A percentile compares a stretch with the other conserved stretches of the same genome.
These are phyloP conservation scores for Mesocricetus auratus DNA, from an alignment of 2,113 vertebrate genomes.

Conservation along the genomic window DNA sequence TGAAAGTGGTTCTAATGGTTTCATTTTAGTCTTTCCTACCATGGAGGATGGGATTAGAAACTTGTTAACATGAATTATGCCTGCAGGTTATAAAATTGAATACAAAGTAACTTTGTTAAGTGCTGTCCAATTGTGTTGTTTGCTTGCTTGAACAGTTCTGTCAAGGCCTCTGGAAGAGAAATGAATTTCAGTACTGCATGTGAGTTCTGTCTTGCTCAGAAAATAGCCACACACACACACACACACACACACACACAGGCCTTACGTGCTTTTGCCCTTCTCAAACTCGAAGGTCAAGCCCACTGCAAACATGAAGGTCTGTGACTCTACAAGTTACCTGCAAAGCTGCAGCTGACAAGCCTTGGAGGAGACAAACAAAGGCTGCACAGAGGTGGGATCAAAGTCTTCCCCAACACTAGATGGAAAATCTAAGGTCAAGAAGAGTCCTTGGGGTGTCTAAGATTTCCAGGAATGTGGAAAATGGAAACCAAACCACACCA, in stretches of 20 bases:
- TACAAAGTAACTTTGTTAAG: neutral
- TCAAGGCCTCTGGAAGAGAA: neutral
- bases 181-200: neutral
- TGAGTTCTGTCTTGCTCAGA: neutral
- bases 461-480: neutral
- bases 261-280: neutral
- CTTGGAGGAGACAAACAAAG: neutral
- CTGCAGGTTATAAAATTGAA: neutral
- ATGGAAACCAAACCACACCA: neutral
- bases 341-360: neutral
- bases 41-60: neutral
- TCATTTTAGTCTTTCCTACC: neutral
- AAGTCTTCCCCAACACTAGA: too few relatives aligned
- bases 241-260: neutral
- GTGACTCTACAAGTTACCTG: neutral
- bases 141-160: neutral
- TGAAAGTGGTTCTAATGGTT: neutral
- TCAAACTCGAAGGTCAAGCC: neutral
- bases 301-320: neutral
- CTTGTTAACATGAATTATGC: neutral
- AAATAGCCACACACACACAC: too few relatives aligned
- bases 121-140: neutral
- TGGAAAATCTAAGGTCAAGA: neutral
- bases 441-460: neutral
- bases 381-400: accelerated